phyloP scores from a whole-genome alignment of 2,888 invertebrate species.

The Lysandra bellargus region DNA sequence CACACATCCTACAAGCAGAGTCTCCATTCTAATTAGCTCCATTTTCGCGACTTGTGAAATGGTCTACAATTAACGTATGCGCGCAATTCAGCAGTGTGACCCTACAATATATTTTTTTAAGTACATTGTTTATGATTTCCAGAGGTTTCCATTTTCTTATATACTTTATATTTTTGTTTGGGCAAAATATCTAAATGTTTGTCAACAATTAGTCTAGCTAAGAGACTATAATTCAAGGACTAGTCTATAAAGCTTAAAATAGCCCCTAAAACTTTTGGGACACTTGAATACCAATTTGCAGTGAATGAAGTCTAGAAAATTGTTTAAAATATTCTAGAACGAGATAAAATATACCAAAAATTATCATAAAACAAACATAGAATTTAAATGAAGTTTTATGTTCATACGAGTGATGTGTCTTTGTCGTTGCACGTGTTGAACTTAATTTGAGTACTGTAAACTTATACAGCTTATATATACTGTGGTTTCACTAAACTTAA shows the following conservation, averaged over 20 bases:
- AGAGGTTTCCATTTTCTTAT: too few species aligned
- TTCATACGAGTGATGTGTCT: background rate
- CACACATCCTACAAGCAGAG: too few species aligned
- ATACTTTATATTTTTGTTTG: too few species aligned
- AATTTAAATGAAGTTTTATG: background rate
- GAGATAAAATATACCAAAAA: background rate
- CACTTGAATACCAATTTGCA: background rate
- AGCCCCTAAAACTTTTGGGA: background rate
- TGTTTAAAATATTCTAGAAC: too few species aligned
- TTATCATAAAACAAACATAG: slow-evolving; percentile 6
- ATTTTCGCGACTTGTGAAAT: too few species aligned
- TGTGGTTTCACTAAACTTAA: background rate
- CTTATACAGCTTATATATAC: background rate
- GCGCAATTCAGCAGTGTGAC: too few species aligned
- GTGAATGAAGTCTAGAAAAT: background rate
- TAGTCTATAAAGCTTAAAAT: background rate
- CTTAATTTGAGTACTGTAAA: background rate
- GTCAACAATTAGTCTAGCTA: background rate
- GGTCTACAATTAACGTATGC: too few species aligned
- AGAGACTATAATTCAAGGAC: background rate
- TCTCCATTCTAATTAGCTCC: too few species aligned
- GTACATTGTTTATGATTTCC: too few species aligned
- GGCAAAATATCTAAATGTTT: background rate
- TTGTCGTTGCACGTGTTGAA: too few species aligned
- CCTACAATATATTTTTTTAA: too few species aligned